A percentile compares a stretch with the other conserved stretches of the same genome.
These are phyloP conservation scores for Nothocercus nigrocapillus DNA, from an alignment of 2,113 vertebrate genomes.

Conservation along the genomic window DNA sequence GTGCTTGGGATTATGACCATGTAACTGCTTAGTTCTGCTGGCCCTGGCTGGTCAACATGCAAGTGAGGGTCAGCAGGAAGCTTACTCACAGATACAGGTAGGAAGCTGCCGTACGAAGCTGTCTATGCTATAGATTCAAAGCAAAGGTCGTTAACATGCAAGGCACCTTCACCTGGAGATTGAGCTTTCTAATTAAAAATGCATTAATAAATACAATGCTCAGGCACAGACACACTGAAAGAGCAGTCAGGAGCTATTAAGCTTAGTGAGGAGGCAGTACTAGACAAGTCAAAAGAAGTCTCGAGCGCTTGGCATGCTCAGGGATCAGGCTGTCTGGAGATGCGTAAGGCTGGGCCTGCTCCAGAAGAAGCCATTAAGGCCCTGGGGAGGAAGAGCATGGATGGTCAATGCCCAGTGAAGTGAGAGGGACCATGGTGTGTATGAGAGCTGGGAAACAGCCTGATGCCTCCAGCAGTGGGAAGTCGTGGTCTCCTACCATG, in stretches of 20 bases:
- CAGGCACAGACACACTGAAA: not conserved
- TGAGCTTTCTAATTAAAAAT: constrained; percentile 59
- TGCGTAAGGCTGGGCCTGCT: not conserved
- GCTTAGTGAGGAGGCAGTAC: not conserved
- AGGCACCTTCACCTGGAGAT: constrained; percentile 10
- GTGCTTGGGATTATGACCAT: no score
- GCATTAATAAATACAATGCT: constrained; percentile 39
- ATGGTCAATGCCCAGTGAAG: not conserved
- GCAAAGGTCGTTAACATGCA: constrained; percentile 16
- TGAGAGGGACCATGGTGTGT: rapidly evolving
- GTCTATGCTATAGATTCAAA: constrained; percentile 36
- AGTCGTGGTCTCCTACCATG: not conserved
- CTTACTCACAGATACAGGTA: not conserved
- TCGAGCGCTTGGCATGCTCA: not conserved
- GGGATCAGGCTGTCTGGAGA: not conserved
- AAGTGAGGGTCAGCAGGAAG: not conserved
- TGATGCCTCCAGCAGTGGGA: not conserved
- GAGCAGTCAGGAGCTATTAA: not conserved
- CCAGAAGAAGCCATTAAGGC: not conserved
- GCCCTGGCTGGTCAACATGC: not conserved
- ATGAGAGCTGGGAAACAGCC: rapidly evolving
- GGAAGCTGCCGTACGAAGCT: not conserved
- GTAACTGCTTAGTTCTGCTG: not conserved
- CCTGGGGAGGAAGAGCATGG: rapidly evolving
- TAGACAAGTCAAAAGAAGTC: not conserved